Conservation (phyloP, 1,140 invertebrate species). For the Rhyacophila brunnea region DNA sequence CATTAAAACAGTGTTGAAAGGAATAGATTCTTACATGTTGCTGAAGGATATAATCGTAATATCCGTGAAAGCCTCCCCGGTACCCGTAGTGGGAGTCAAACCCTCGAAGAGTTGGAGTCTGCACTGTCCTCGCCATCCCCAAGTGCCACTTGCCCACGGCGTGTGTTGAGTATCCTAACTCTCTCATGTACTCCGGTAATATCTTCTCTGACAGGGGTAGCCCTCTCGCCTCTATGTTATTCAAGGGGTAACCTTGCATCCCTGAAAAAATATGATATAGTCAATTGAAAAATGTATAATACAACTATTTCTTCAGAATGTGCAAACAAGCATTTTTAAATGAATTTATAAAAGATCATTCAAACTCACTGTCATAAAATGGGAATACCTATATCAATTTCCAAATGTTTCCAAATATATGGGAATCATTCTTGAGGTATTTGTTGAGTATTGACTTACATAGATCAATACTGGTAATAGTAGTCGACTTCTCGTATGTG, state of each 20-base stretch:
- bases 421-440: too few species aligned
- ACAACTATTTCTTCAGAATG: too few species aligned
- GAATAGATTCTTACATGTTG: slow-evolving; percentile 7
- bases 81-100: slow-evolving; percentile 85
- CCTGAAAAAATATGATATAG: slow-evolving; percentile 1
- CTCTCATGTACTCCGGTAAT: slow-evolving; percentile 71
- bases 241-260: slow-evolving; percentile 74
- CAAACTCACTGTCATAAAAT: too few species aligned
- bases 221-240: slow-evolving; percentile 70
- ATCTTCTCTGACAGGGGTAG: slow-evolving; percentile 68
- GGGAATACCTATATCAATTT: too few species aligned
- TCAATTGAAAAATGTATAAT: too few species aligned
- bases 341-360: too few species aligned
- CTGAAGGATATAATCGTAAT: slow-evolving; percentile 54
- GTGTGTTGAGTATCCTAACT: slow-evolving; percentile 78
- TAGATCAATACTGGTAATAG: too few species aligned
- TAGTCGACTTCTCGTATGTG: too few species aligned
- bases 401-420: too few species aligned
- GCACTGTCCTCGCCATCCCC: slow-evolving; percentile 67
- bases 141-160: slow-evolving; percentile 90
- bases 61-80: slow-evolving; percentile 79
- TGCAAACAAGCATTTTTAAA: too few species aligned
- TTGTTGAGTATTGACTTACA: too few species aligned
- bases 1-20: too few species aligned
- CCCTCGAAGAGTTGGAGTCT: slow-evolving; percentile 74